These are phyloP conservation scores for Amphipoea lucens DNA, from an alignment of 2,888 invertebrate genomes.

Conservation along the genomic window DNA sequence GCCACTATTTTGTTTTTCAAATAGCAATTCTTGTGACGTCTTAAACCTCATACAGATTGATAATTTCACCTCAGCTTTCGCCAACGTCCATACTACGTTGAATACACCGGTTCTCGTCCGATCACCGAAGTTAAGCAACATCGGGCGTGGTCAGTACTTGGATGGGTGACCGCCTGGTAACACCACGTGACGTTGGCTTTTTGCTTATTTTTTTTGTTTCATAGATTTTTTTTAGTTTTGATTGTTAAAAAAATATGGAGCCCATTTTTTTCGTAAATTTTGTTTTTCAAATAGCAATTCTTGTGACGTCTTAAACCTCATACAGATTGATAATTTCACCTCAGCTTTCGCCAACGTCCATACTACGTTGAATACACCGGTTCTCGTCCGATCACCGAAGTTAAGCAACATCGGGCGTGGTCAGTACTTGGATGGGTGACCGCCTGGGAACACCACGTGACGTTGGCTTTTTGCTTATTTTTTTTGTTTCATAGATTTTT, in stretches of 20 bases:
- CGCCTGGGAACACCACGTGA: slow-evolving; percentile 80
- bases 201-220: too few relatives aligned
- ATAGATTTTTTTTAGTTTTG: neutral
- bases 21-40: too few relatives aligned
- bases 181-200: too few relatives aligned
- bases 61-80: neutral
- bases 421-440: slow-evolving; percentile 83
- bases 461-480: slow-evolving; percentile 63
- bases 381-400: slow-evolving; percentile 62
- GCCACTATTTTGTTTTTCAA: too few relatives aligned
- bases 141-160: slow-evolving; percentile 69
- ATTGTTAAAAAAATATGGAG: neutral
- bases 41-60: too few relatives aligned
- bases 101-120: slow-evolving; percentile 78
- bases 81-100: slow-evolving; percentile 80
- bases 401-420: slow-evolving; percentile 79
- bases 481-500: neutral
- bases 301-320: neutral
- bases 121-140: slow-evolving; percentile 73
- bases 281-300: too few relatives aligned
- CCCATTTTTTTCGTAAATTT: neutral
- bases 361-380: slow-evolving; percentile 85
- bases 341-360: slow-evolving; percentile 64
- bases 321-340: neutral
- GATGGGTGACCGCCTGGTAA: too few relatives aligned